Percentiles rank a stretch among this genome's conserved stretches.
Conservation (phyloP, 2,797 vertebrate genomes). For the Holocentrus rufus region DNA sequence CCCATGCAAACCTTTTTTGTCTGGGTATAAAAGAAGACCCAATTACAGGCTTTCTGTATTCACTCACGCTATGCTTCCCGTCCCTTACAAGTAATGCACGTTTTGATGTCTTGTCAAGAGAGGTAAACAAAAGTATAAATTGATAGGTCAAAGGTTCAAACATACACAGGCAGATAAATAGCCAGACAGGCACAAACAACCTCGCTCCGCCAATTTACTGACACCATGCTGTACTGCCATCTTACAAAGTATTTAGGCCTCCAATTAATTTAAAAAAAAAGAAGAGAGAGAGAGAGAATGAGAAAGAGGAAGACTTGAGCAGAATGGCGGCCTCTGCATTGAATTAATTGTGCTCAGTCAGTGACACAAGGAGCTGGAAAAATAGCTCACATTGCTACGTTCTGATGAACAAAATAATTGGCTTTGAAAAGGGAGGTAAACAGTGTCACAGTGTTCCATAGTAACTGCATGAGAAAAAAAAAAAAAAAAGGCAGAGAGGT, state of each 20-base stretch:
- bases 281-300: too few species aligned
- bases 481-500: slow-evolving; percentile 4
- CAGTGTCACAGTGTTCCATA: slow-evolving; percentile 50
- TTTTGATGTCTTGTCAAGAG: slow-evolving; percentile 59
- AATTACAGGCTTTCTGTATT: slow-evolving; percentile 66
- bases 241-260: slow-evolving; percentile 57
- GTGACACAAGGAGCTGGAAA: slow-evolving; percentile 49
- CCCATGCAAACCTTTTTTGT: slow-evolving; percentile 39
- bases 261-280: slow-evolving; percentile 61
- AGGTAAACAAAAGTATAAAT: slow-evolving; percentile 64
- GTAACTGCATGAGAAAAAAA: slow-evolving; percentile 36
- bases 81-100: slow-evolving; percentile 27
- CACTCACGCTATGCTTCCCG: slow-evolving; percentile 48
- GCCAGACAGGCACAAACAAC: slow-evolving; percentile 7
- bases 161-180: slow-evolving; percentile 40
- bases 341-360: slow-evolving; percentile 69
- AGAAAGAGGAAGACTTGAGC: slow-evolving; percentile 51
- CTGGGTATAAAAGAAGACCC: slow-evolving; percentile 60
- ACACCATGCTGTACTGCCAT: slow-evolving; percentile 32
- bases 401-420: slow-evolving; percentile 79
- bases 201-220: slow-evolving; percentile 42
- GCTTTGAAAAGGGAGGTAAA: slow-evolving; percentile 66
- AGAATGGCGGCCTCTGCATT: slow-evolving; percentile 54
- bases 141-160: slow-evolving; percentile 52
- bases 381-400: slow-evolving; percentile 61